phyloP scores from a whole-genome alignment of 2,113 vertebrate species.

The Osmerus eperlanus region DNA sequence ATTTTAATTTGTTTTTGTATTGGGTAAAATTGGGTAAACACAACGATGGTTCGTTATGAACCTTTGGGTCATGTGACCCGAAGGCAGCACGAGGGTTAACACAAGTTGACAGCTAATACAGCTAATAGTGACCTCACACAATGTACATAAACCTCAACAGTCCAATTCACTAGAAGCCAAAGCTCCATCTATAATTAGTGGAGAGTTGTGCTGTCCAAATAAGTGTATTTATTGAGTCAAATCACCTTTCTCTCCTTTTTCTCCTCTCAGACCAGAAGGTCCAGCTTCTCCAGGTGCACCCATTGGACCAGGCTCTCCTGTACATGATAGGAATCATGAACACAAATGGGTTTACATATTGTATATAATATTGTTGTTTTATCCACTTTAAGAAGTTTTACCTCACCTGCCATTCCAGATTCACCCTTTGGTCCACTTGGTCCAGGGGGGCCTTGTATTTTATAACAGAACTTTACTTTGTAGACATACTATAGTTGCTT shows the following conservation, averaged over 20 bases:
- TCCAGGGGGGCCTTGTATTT: slow-evolving; percentile 14
- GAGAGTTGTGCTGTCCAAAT: background rate
- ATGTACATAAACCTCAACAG: slow-evolving; percentile 19
- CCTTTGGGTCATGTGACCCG: too few relatives aligned
- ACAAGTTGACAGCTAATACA: slow-evolving; percentile 25
- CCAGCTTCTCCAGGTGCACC: slow-evolving; percentile 1
- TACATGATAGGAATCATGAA: too few relatives aligned
- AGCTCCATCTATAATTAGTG: background rate
- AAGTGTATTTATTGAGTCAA: background rate
- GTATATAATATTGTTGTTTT: background rate
- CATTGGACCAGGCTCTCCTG: background rate
- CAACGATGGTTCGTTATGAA: too few relatives aligned
- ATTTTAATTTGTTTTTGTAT: too few relatives aligned
- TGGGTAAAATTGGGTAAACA: too few relatives aligned
- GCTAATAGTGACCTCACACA: too few relatives aligned
- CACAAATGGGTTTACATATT: background rate
- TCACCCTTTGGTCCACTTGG: slow-evolving; percentile 15
- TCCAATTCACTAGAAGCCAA: too few relatives aligned
- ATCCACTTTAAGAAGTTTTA: background rate
- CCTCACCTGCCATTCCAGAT: slow-evolving; percentile 12
- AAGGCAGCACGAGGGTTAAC: too few relatives aligned
- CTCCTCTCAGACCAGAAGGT: slow-evolving; percentile 11
- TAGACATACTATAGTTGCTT: too few relatives aligned
- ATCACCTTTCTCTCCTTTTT: slow-evolving; percentile 47
- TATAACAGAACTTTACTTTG: too few relatives aligned